Conservation (phyloP, 2,113 vertebrate species). For the Notothenia rossii region DNA sequence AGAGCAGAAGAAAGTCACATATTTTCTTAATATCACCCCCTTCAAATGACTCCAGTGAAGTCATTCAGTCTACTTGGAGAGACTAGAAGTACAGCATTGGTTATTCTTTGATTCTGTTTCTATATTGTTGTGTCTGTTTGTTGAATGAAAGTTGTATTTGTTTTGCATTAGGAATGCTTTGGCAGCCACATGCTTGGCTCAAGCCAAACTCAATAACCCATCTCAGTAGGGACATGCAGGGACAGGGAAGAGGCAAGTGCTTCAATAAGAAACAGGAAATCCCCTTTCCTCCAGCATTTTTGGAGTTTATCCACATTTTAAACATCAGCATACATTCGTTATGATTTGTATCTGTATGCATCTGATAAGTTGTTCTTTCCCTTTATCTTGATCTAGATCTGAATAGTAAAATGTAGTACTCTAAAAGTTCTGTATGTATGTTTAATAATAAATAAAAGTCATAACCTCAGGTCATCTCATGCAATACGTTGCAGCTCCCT, state of each 20-base stretch:
- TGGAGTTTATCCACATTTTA: not conserved
- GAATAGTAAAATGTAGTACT: conserved; percentile 26
- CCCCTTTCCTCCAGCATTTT: not conserved
- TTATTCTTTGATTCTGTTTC: not conserved
- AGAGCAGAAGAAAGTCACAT: not conserved
- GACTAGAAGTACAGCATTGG: not conserved
- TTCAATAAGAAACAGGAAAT: conserved; percentile 17
- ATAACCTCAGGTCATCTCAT: conserved; percentile 18
- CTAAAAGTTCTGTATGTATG: conserved; percentile 30
- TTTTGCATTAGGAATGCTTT: conserved; percentile 28
- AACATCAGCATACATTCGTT: conserved; percentile 4
- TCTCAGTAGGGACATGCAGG: conserved; percentile 15
- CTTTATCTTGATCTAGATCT: conserved; percentile 8
- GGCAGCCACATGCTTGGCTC: conserved; percentile 9
- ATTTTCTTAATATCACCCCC: conserved; percentile 1
- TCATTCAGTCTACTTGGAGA: not conserved
- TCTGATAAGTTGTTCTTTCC: conserved; percentile 24
- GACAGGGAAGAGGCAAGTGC: not conserved
- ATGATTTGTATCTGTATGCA: conserved; percentile 4
- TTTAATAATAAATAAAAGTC: not conserved
- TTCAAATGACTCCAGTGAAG: conserved; percentile 18
- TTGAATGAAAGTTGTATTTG: not conserved
- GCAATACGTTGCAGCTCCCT: conserved; percentile 9
- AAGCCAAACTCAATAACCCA: conserved; percentile 24
- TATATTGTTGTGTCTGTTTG: not conserved